Conservation (phyloP, 2,113 vertebrate genomes). For the Lonchura striata region DNA sequence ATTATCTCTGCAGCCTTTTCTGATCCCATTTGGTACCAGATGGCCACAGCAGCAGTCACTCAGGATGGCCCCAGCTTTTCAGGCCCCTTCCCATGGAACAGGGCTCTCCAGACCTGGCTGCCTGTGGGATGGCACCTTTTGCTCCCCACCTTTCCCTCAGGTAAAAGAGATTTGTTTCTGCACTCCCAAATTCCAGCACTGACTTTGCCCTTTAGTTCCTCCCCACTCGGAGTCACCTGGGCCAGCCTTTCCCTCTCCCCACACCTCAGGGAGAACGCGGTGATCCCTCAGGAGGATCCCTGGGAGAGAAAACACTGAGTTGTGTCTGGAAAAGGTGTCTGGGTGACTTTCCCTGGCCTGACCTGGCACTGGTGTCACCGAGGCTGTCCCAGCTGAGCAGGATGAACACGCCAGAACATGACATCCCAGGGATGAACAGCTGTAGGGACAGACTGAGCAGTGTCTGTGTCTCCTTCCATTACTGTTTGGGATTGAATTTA, state of each 20-base stretch:
- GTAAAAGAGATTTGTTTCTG: neutral
- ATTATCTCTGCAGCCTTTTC: neutral
- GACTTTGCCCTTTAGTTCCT: neutral
- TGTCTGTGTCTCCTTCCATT: neutral
- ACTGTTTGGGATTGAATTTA: neutral
- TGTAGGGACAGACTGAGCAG: neutral
- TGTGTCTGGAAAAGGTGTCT: neutral
- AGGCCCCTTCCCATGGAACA: neutral
- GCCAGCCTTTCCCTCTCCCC: neutral
- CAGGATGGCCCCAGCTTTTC: neutral
- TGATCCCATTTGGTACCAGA: neutral
- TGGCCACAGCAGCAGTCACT: neutral
- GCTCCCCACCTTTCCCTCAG: neutral
- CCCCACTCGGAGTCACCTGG: neutral
- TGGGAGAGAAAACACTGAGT: rapidly evolving
- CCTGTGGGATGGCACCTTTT: neutral
- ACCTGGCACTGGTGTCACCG: rapidly evolving
- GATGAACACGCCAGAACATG: rapidly evolving
- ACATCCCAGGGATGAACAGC: neutral
- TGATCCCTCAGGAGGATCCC: neutral
- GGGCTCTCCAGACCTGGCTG: neutral
- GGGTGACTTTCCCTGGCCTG: neutral
- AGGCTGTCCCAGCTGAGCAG: neutral
- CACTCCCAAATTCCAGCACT: neutral
- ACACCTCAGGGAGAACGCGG: rapidly evolving